Evolutionary conservation across 2,888 invertebrate genomes (phyloP), one percentile per base, ranked within the genome.

Genomic region (Cantharis nigra): DNA sequence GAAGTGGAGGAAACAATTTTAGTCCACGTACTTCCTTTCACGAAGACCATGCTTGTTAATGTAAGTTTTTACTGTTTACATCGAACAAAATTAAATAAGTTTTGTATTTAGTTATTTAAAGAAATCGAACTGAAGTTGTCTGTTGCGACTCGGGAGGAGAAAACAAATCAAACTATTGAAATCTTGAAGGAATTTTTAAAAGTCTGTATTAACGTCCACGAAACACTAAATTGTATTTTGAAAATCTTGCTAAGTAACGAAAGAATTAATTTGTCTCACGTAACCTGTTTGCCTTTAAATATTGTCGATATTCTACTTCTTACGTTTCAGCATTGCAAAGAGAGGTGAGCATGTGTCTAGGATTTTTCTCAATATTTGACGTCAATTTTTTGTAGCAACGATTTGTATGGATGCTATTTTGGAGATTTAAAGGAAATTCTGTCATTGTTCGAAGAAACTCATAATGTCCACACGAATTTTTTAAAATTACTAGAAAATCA

Each of bases 301-400:
- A 87, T 89, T 5, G 88, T 88, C 16, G 83, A 84, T 14, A 89
- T 91, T 65, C 85, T 91, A 64, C 83, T 86, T 64, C 82, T 85
- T 73, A 88, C 91, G 26, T 90, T 90, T 80, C 85, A 83, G 75
- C 91, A 91, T 82, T 91, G 91, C 82, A 90, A 88, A 80, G 87
- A 90, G 63, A 91, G 91, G 91, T 91, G 83, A 78, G 62, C 79
- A 16, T 23, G 20, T 33, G 63, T 75, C 28, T 69, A 77, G 70
- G 16, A 23, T 62, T 28, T 69, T 14, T 67, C 5, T 23, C 10
- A 9, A 16, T 14, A 23, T 20, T 67, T 33, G 2, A 30, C 11
- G 30, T 70, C 30, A 13, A 7, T 5, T n/a, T 49, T 49, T 83
- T 84, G 18, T 77, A 85, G 86, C 70, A 78, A 83, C 49, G 81